These are phyloP conservation scores for Pygoscelis antarcticus DNA, from an alignment of 2,113 vertebrate species.

Conservation along the genomic window DNA sequence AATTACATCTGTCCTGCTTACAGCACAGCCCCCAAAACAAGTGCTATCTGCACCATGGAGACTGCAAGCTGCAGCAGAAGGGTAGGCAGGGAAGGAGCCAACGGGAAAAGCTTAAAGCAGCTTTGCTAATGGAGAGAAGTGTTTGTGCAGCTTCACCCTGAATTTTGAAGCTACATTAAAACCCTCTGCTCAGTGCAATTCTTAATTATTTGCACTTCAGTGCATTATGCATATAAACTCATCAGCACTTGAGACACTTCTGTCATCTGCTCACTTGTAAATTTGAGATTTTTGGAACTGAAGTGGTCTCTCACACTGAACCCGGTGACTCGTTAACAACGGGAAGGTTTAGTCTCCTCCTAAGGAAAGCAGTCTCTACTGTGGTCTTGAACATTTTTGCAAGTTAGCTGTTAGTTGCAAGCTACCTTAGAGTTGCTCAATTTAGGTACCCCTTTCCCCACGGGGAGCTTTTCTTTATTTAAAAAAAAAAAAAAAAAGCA, in stretches of 20 bases:
- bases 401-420: neutral
- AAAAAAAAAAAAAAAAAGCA: neutral
- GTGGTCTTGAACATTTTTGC: neutral
- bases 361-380: neutral
- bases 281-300: neutral
- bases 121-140: neutral
- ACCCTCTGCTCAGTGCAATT: neutral
- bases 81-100: neutral
- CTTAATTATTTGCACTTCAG: constrained; percentile 7
- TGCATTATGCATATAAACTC: neutral
- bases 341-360: neutral
- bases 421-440: neutral
- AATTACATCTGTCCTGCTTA: neutral
- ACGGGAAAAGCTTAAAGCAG: neutral
- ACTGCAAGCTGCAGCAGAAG: neutral
- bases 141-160: neutral
- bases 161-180: neutral
- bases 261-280: neutral
- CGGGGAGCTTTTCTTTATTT: neutral
- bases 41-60: neutral
- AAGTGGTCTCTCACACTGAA: neutral
- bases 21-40: neutral
- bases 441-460: neutral
- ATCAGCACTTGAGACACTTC: neutral
- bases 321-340: neutral